Base-by-base conservation (phyloP, 2,888 invertebrate genomes). In the Brachynemurus nebulosus region DNA sequence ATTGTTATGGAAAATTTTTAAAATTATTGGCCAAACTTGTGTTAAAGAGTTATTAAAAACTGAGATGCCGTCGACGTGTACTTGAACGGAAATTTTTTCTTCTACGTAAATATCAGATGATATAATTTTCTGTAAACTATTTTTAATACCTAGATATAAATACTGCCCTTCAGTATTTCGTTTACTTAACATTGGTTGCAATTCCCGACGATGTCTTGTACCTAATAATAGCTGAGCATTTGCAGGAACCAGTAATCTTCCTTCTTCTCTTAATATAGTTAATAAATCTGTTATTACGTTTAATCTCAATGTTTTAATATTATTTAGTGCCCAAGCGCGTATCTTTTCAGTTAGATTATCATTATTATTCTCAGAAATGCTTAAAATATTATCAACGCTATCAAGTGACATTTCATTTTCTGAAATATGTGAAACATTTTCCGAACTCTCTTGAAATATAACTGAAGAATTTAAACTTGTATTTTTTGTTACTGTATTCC, bases 51-150 rank as follows among this genome's bases (percentile, higher is more conserved):
- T 45, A 7, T 47, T 33, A 21, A 37, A 47, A 16, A 49, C 12
- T 25, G 42, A 42, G 12, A 48, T 36, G 8, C 50, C 50, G 36
- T 51, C 51, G 17, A 50, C 25, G 20, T 47, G 40, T n/a, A 51
- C 35, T 11, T 47, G 16, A 30, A 48, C 40, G 11, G n/a, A 18
- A 33, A 49, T 48, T n/a, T 23, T 33, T n/a, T 44, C 16, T 47
- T 51, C 48, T 9, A 33, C 41, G 45, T 36, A 50, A 8, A 30
- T 6, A 30, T 38, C 27, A n/a, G 20, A 16, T 16, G 44, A 45
- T 23, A 39, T 33, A 36, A 46, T 46, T 36, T 36, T 36, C 2
- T 36, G 2, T 17, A 36, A 11, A 1, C 11, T 17, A 16, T 36
- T 16, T 36, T 16, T 18, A 16, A 16, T 36, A 3, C 36, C 16